Evolutionary conservation across 2,113 vertebrate genomes (phyloP), one percentile per base, ranked within the genome.

Genomic region (Gasterosteus nipponicus): DNA sequence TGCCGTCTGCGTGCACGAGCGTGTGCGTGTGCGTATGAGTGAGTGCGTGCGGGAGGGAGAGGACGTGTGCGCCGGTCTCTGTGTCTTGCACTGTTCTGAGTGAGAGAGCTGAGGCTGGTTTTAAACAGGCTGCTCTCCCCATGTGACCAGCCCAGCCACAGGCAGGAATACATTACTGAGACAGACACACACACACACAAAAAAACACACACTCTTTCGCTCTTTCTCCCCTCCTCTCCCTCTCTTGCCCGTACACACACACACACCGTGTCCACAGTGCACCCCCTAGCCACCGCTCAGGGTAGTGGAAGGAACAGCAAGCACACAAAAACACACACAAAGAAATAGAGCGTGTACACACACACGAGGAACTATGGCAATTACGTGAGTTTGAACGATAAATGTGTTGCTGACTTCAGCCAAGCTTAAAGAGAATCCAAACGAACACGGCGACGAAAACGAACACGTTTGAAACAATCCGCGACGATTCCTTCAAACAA

Each of bases 51-150:
- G 64, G 31, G 63, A n/a, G 44, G 53, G 80, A 83, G 84, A 53
- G 77, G 82, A 82, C 78, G 91, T 73, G 89, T 89, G 91, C 82
- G 89, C 85, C 89, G 92, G 88, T 80, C 86, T 92, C 92, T 85
- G 91, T 76, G 92, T 89, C 94, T 93, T 84, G 85, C 93, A 93
- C 91, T 94, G 92, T 92, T 91, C 89, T 89, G 94, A 91, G 83
- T 91, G 91, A 93, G 91, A 84, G 84, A 93, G 91, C 88, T 64
- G 88, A 92, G 92, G 92, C 93, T 93, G 93, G 22, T 94, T 95
- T 95, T 94, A 95, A 95, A 94, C 94, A 94, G 91, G 88, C 94
- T 93, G 91, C 92, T 91, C 88, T 91, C 91, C 94, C 94, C 94
- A 94, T 95, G 94, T 95, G 94, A 95, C 94, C 93, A 94, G 89